phyloP scores from a whole-genome alignment of 2,797 vertebrate genomes.

The Enteromius anoplus region DNA sequence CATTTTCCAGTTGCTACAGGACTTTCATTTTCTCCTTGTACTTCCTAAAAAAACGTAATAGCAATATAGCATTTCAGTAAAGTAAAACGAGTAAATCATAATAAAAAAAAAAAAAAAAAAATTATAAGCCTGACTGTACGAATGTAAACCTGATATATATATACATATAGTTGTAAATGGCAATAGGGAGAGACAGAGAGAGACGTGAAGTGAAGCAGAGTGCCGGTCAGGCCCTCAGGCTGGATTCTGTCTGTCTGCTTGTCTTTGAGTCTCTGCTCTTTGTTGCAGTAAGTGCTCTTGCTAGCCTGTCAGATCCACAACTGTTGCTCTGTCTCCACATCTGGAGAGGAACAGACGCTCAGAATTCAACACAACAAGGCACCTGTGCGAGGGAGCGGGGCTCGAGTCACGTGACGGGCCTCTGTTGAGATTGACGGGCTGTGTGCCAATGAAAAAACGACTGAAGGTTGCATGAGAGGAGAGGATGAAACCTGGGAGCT shows the following conservation, averaged over 20 bases:
- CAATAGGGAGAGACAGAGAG: slow-evolving; percentile 11
- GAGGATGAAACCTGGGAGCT: slow-evolving; percentile 11
- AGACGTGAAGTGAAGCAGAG: slow-evolving; percentile 20
- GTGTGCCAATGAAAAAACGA: slow-evolving; percentile 34
- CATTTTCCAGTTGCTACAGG: not conserved
- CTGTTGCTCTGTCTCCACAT: slow-evolving; percentile 37
- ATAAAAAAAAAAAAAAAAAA: too few relatives aligned
- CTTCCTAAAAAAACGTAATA: too few relatives aligned
- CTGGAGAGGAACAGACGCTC: slow-evolving; percentile 7
- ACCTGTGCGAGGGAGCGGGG: slow-evolving; percentile 14
- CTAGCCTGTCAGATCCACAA: slow-evolving; percentile 40
- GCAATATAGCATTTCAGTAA: not conserved
- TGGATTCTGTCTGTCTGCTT: slow-evolving; percentile 47
- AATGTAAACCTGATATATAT: not conserved
- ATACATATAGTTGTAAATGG: slow-evolving; percentile 2
- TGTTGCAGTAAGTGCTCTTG: slow-evolving; percentile 44
- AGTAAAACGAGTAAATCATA: not conserved
- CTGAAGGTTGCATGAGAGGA: slow-evolving; percentile 36
- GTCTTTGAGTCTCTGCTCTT: slow-evolving; percentile 48
- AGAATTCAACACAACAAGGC: slow-evolving; percentile 44
- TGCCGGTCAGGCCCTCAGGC: slow-evolving; percentile 40
- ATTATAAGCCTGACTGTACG: not conserved
- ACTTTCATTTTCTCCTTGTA: slow-evolving; percentile 9
- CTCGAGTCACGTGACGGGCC: slow-evolving; percentile 16
- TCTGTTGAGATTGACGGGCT: slow-evolving; percentile 41